A percentile compares a stretch with the other conserved stretches of the same genome.
Conservation (phyloP, 2,888 invertebrate species). For the Leucophenga maculata region DNA sequence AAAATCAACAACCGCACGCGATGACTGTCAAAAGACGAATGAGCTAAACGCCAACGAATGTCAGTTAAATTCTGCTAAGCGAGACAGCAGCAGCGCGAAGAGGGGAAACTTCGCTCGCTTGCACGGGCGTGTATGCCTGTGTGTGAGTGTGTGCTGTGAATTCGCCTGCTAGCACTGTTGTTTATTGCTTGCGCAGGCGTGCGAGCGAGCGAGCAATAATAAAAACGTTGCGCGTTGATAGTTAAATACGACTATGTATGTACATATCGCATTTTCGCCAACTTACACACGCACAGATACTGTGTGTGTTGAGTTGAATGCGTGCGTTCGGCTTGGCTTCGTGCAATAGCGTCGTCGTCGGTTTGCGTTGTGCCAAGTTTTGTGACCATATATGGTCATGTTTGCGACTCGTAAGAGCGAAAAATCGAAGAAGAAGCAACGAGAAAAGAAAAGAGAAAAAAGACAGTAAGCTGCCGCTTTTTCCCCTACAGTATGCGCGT, state of each 20-base stretch:
- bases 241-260: neutral
- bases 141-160: conserved; percentile 30
- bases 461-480: neutral
- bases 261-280: neutral
- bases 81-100: too few relatives aligned
- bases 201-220: conserved; percentile 55
- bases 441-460: conserved; percentile 33
- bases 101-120: neutral
- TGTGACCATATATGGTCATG: conserved; percentile 72
- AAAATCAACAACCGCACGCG: conserved; percentile 57
- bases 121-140: neutral
- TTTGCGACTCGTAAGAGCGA: conserved; percentile 58
- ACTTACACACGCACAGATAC: neutral
- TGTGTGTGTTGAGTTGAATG: too few relatives aligned
- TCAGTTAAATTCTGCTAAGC: conserved; percentile 58
- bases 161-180: conserved; percentile 16
- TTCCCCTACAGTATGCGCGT: conserved; percentile 10
- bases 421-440: too few relatives aligned
- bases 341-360: neutral
- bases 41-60: conserved; percentile 47
- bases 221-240: neutral
- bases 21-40: conserved; percentile 59
- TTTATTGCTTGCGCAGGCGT: conserved; percentile 43
- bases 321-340: conserved; percentile 36
- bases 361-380: conserved; percentile 59